Evolutionary conservation across 2,113 vertebrate genomes (phyloP), one percentile per base, ranked within the genome.

Genomic region (Arenaria interpres): DNA sequence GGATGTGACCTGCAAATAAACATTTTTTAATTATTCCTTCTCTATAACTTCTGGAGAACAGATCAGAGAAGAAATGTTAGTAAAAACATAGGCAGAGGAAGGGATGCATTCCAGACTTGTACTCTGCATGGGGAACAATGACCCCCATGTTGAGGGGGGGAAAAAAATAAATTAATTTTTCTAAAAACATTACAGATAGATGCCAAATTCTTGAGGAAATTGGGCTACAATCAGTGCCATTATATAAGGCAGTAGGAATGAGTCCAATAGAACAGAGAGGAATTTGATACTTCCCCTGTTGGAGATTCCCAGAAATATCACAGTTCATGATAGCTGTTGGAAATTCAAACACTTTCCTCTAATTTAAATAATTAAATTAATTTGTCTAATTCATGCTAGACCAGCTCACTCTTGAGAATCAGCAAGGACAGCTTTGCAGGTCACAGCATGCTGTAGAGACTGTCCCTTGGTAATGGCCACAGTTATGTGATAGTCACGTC

Each of bases 181-280:
- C 69, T 76, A 69, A 82, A 93, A 93, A 24, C 33, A 56, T 53
- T 79, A 46, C 9, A 84, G 69, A 92, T 60, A 18, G 41, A 57
- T 82, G 87, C 66, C 81, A 93, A 88, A 95, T 92, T 82, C 83
- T 76, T 82, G 74, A 97, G 92, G 73, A 95, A 96, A 94, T 56
- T 92, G 63, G 37, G 80, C 48, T 81, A 45, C 73, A 83, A 56
- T 90, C 83, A 74, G 35, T 68, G 73, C 22, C 27, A 60, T 80
- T 95, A 84, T 78, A 59, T 80, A 92, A 88, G 64, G 73, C 83
- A 84, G 48, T 18, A 87, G 54, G 35, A 95, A 78, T 46, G 32
- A 90, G 45, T 62, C 57, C 54, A 85, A 13, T 45, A 82, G 19
- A 89, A n/a, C 62, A 89, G 48, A 89, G 15, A 72, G 35, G 28